These are phyloP conservation scores for Caenorhabditis sp. DNA, from an alignment of 2,888 invertebrate genomes.

Conservation along the genomic window DNA sequence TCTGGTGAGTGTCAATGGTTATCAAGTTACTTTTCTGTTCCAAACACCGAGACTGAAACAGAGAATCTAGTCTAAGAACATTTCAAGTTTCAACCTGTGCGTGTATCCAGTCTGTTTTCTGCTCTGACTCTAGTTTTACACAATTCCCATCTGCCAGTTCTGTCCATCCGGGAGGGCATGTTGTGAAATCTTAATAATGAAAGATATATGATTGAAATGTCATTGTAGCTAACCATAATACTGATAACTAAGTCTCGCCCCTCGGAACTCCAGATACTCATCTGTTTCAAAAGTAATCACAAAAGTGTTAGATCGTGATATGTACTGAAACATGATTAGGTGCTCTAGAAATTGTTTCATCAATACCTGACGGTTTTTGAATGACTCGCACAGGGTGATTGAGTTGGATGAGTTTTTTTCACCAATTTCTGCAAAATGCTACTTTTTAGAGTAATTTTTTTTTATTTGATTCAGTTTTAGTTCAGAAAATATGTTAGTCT, in stretches of 20 bases:
- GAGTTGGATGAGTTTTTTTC: slow-evolving; percentile 25
- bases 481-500: not conserved
- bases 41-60: slow-evolving; percentile 35
- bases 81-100: slow-evolving; percentile 31
- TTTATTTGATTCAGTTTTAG: not conserved
- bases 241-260: slow-evolving; percentile 49
- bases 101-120: slow-evolving; percentile 38
- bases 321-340: slow-evolving; percentile 31
- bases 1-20: not conserved
- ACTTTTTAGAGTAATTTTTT: not conserved
- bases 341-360: too few species aligned
- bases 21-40: slow-evolving; percentile 45
- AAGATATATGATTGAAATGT: not conserved
- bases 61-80: not conserved
- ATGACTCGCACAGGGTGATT: slow-evolving; percentile 31
- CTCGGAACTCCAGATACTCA: slow-evolving; percentile 43
- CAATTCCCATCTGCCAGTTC: slow-evolving; percentile 24
- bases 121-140: slow-evolving; percentile 19
- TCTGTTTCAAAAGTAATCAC: slow-evolving; percentile 52
- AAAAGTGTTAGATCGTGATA: slow-evolving; percentile 32
- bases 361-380: slow-evolving; percentile 29
- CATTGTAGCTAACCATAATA: slow-evolving; percentile 43
- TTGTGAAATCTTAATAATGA: slow-evolving; percentile 18
- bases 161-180: slow-evolving; percentile 51
- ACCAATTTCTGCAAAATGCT: slow-evolving; percentile 26